Conservation (phyloP, 2,888 invertebrate species). For the Epinotia demarniana region DNA sequence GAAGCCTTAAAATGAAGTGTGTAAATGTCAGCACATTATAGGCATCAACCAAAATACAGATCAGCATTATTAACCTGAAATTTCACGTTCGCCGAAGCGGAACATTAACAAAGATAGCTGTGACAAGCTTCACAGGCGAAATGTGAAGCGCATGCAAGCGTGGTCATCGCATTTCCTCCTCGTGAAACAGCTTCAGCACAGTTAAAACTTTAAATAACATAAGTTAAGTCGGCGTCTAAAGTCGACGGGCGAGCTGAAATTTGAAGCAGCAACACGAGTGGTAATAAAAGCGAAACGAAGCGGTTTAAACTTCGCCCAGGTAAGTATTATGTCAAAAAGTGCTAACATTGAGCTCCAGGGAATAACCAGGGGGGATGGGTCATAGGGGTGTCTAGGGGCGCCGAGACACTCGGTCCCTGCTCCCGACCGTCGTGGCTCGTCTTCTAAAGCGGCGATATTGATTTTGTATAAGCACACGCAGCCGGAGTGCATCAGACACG, state of each 20-base stretch:
- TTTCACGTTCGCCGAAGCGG: constrained; percentile 1
- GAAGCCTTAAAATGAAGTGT: not conserved
- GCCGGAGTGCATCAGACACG: constrained; percentile 54
- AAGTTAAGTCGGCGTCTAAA: constrained; percentile 51
- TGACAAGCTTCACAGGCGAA: not conserved
- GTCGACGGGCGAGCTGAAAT: constrained; percentile 56
- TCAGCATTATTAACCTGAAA: not conserved
- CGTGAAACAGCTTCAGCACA: constrained; percentile 41
- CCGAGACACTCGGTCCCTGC: constrained; percentile 63
- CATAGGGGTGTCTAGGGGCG: constrained; percentile 65
- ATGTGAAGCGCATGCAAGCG: constrained; percentile 27
- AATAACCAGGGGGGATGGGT: constrained; percentile 66
- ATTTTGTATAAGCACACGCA: constrained; percentile 61
- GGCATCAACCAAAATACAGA: not conserved
- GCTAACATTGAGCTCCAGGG: constrained; percentile 71
- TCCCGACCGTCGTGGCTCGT: constrained; percentile 62
- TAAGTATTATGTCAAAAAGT: constrained; percentile 77
- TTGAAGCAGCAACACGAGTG: constrained; percentile 55
- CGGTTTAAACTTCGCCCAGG: constrained; percentile 72
- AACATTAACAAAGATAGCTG: constrained; percentile 3
- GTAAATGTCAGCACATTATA: constrained; percentile 14
- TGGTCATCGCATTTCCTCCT: constrained; percentile 34
- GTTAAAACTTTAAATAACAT: constrained; percentile 49
- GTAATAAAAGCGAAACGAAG: constrained; percentile 69
- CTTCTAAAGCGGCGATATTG: constrained; percentile 67